A percentile compares a stretch with the other conserved stretches of the same genome.
Evolutionary conservation across 2,113 vertebrate species (phyloP).

Genomic region (Erinaceus europaeus): DNA sequence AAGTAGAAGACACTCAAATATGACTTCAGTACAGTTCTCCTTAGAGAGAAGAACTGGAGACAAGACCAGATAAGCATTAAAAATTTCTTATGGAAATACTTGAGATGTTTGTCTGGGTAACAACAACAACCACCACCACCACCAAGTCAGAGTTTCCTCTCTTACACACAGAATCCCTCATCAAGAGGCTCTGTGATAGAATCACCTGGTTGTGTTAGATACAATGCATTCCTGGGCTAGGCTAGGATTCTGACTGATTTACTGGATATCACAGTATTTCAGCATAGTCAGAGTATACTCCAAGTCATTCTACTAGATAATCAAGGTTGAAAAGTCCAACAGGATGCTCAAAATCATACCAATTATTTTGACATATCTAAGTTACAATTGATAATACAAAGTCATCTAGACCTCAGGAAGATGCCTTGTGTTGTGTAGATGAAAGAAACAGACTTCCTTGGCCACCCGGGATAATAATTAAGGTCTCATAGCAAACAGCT

Average conservation of each 20-base stretch:
- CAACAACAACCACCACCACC: too few species aligned
- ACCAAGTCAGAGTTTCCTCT: too few species aligned
- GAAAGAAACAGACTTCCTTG: too few species aligned
- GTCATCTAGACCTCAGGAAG: fast-evolving
- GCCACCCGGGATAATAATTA: fast-evolving
- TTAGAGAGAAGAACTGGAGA: neutral
- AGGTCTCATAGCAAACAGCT: neutral
- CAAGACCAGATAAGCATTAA: neutral
- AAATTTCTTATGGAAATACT: fast-evolving
- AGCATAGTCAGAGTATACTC: neutral
- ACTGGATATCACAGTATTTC: neutral
- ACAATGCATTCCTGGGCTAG: neutral
- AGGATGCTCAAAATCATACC: neutral
- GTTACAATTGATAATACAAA: neutral
- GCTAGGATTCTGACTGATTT: neutral
- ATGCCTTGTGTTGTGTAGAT: too few species aligned
- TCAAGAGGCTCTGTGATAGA: neutral
- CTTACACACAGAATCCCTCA: too few species aligned
- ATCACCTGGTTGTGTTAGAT: neutral
- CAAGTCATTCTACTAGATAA: neutral
- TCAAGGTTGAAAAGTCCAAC: neutral
- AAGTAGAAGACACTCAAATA: neutral
- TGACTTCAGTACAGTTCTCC: neutral
- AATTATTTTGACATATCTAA: neutral
- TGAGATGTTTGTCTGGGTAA: too few species aligned